phyloP scores from a whole-genome alignment of 2,888 invertebrate genomes.

The Sthenelais limicola region DNA sequence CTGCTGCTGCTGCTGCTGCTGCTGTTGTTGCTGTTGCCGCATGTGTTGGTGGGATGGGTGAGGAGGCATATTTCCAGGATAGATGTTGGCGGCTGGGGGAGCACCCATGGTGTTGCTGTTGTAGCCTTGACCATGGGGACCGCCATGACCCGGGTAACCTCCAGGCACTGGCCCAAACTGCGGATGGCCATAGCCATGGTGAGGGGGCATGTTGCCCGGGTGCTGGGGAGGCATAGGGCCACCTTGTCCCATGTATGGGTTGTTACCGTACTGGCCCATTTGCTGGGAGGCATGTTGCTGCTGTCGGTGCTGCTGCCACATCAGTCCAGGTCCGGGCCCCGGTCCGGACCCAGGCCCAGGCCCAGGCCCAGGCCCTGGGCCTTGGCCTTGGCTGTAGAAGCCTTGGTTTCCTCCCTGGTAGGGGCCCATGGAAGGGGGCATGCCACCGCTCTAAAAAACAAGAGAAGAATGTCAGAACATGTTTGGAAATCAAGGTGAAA shows the following conservation, averaged over 20 bases:
- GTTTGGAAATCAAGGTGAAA: no score
- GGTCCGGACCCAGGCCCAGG: conserved; percentile 28
- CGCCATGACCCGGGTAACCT: background rate
- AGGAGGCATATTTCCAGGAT: conserved; percentile 13
- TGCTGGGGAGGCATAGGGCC: conserved; percentile 4
- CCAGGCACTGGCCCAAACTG: conserved; percentile 27
- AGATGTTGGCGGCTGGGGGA: conserved; percentile 11
- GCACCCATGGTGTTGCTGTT: conserved; percentile 9
- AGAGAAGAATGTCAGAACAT: conserved; percentile 4
- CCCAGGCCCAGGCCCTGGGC: conserved; percentile 31
- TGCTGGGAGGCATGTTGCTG: background rate
- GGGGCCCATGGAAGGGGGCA: conserved; percentile 21
- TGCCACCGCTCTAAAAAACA: conserved; percentile 22
- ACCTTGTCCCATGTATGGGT: conserved; percentile 10
- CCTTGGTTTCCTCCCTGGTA: conserved; percentile 31
- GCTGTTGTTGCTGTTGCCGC: conserved; percentile 2
- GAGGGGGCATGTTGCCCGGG: background rate
- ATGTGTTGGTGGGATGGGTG: background rate
- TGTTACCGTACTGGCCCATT: conserved; percentile 28
- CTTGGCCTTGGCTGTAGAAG: conserved; percentile 22
- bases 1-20: conserved; percentile 31
- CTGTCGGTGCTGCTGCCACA: conserved; percentile 23
- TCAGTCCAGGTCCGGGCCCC: conserved; percentile 21
- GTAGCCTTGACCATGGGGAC: conserved; percentile 7
- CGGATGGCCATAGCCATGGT: conserved; percentile 23